phyloP scores from a whole-genome alignment of 2,888 invertebrate genomes.

The Drosophila demipolita region DNA sequence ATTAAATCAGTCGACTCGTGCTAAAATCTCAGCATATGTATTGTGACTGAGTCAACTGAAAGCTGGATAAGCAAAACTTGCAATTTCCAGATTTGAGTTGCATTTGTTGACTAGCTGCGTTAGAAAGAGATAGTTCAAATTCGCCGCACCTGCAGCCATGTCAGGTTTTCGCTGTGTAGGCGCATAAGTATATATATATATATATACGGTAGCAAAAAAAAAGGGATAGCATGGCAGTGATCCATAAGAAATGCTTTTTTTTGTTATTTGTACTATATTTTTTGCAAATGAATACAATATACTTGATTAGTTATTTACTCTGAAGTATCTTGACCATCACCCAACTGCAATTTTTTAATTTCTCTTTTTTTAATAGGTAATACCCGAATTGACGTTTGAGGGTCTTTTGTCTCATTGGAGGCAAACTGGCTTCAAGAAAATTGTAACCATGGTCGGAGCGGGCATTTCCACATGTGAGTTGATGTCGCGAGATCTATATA shows the following conservation, averaged over 20 bases:
- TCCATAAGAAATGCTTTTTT: neutral
- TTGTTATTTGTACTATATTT: no score
- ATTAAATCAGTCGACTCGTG: neutral
- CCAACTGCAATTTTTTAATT: neutral
- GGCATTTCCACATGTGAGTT: slow-evolving; percentile 97
- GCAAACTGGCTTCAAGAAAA: slow-evolving; percentile 91
- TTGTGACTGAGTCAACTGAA: neutral
- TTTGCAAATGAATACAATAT: no score
- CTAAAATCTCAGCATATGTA: neutral
- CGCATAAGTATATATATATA: neutral
- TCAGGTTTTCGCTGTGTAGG: neutral
- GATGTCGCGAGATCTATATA: neutral
- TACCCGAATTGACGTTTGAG: slow-evolving; percentile 90
- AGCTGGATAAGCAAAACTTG: neutral
- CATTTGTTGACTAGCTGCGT: neutral
- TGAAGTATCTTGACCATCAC: no score
- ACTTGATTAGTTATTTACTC: no score
- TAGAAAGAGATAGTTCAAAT: neutral
- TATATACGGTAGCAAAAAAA: neutral
- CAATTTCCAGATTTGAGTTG: neutral
- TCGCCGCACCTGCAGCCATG: neutral
- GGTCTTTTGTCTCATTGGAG: slow-evolving; percentile 93
- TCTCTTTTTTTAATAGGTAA: slow-evolving; percentile 85
- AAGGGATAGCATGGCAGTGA: no score
- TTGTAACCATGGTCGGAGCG: slow-evolving; percentile 97